Conservation (phyloP, 2,113 vertebrate species). For the Onychorhynchus coronatus region DNA sequence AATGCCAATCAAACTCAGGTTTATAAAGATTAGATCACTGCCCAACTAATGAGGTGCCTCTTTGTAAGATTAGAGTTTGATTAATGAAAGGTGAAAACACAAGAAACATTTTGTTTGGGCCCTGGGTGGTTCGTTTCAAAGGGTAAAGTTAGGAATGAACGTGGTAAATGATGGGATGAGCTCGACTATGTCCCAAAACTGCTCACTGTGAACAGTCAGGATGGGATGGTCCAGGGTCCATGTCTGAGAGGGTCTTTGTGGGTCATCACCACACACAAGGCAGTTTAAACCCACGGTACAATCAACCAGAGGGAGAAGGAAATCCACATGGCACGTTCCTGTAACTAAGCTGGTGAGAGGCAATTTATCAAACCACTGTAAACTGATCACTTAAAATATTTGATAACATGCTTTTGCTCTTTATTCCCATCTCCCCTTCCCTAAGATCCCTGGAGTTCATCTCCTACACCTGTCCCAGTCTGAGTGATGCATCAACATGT, state of each 20-base stretch:
- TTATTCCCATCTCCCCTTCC: neutral
- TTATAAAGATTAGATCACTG: neutral
- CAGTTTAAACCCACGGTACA: accelerated
- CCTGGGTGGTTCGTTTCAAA: neutral
- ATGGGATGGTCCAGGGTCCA: neutral
- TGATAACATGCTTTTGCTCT: neutral
- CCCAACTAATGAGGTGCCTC: neutral
- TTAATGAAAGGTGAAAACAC: neutral
- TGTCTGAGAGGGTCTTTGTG: neutral
- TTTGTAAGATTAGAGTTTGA: neutral
- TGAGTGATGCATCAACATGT: neutral
- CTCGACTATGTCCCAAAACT: neutral
- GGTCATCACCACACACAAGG: neutral
- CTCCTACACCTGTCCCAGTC: neutral
- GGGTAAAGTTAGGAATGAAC: neutral
- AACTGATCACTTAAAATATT: neutral
- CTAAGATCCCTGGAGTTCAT: neutral
- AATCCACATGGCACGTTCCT: accelerated
- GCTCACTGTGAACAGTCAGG: neutral
- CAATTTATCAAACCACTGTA: neutral
- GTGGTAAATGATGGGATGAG: accelerated
- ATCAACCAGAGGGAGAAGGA: neutral
- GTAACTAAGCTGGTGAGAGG: neutral
- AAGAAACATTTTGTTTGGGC: neutral
- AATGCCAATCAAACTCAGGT: neutral